Evolutionary conservation across 2,888 invertebrate species (phyloP), one percentile per base, ranked within the genome.

Genomic region (Eupithecia vulgata): DNA sequence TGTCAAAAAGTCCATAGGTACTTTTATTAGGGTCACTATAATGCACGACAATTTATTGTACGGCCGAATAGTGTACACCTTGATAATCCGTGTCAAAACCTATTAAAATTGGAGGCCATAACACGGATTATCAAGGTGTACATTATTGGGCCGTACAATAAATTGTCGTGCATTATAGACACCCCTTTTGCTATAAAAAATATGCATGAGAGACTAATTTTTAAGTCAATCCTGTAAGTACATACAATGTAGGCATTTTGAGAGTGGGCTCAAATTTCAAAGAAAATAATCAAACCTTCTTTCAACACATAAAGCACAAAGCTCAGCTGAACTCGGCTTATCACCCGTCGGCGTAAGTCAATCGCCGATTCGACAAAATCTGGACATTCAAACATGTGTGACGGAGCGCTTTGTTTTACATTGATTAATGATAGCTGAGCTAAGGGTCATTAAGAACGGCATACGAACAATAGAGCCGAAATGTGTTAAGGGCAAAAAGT

Each of bases 361-460:
- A 40, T 15, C 61, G 48, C 48, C 21, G 15, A 72, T 45, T 42
- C 64, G 48, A 64, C 75, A 75, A 67, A 71, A 66, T 68, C 67
- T 62, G 70, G 68, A 61, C 75, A 57, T 34, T 5, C 30, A 15
- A 57, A 71, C 75, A 75, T 48, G 66, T 75, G 75, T 71, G 67
- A 59, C 40, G 30, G 67, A n/a, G 25, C n/a, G 34, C 65, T 66
- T 75, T 72, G 72, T 75, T 75, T 75, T 65, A 67, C 57, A 64
- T 74, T 78, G 79, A 79, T 79, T 79, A 74, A 79, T 75, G 79
- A 74, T 45, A 35, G 21, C 45, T 35, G 10, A 67, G 62, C 35
- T n/a, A 64, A n/a, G 67, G 75, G 75, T 70, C 67, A 75, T 70
- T 67, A 71, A 3, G 67, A 68, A 57, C 66, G 68, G 5, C 42